Percentiles rank a stretch among this genome's conserved stretches.
Evolutionary conservation across 2,113 vertebrate genomes (phyloP).

Genomic region (Malurus cyaneus): DNA sequence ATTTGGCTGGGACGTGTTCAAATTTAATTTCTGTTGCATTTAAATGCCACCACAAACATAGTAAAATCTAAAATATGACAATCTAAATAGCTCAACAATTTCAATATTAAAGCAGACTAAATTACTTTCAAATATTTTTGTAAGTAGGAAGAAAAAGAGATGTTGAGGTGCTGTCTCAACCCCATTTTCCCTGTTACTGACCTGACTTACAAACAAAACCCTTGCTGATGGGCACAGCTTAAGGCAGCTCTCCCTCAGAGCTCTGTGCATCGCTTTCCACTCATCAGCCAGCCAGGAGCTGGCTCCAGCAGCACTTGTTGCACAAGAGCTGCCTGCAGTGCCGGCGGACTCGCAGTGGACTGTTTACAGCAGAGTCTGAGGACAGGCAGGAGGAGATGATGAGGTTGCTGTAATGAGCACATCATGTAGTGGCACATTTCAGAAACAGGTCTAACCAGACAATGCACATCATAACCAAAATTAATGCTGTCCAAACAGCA

Average conservation of each 20-base stretch:
- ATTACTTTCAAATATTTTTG: background rate
- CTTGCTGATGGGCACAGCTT: background rate
- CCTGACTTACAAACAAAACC: background rate
- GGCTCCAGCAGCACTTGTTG: background rate
- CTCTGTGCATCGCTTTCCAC: fast-evolving
- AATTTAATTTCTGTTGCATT: constrained; percentile 28
- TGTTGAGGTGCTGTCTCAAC: background rate
- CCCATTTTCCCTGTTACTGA: background rate
- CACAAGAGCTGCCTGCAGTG: background rate
- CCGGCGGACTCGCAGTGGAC: fast-evolving
- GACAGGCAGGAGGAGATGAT: background rate
- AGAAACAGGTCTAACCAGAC: constrained; percentile 66
- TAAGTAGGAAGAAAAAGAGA: background rate
- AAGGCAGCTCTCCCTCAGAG: background rate
- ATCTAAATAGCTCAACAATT: background rate
- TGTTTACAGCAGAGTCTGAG: background rate
- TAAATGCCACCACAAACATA: constrained; percentile 36
- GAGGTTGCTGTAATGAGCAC: constrained; percentile 23
- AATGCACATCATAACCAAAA: constrained; percentile 20
- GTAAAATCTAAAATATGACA: background rate
- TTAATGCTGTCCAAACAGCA: constrained; percentile 22
- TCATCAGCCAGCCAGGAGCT: background rate
- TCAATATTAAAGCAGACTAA: background rate
- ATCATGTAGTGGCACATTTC: constrained; percentile 57
- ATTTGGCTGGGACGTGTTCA: background rate